phyloP scores from a whole-genome alignment of 2,888 invertebrate genomes.

The Lasioglossum leucozonium region DNA sequence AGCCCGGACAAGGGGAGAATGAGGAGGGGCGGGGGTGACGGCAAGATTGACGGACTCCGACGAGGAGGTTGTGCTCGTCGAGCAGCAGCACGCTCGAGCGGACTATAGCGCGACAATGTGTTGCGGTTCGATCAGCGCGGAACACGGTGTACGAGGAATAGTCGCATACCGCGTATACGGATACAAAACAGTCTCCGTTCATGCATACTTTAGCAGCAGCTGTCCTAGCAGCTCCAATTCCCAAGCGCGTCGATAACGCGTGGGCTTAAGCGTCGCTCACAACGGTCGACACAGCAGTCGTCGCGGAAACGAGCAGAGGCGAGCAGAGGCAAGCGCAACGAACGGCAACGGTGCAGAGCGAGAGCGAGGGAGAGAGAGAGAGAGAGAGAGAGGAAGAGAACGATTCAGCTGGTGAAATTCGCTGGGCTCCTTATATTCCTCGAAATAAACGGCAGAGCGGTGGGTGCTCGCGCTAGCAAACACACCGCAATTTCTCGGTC shows the following conservation, averaged over 20 bases:
- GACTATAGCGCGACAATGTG: slow-evolving; percentile 53
- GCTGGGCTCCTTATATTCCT: neutral
- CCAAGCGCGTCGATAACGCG: slow-evolving; percentile 81
- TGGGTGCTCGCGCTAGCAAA: neutral
- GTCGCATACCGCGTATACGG: slow-evolving; percentile 71
- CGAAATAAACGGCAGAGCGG: neutral
- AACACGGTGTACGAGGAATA: slow-evolving; percentile 62
- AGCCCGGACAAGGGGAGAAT: neutral
- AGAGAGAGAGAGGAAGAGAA: neutral
- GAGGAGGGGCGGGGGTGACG: no score
- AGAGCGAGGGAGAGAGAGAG: neutral
- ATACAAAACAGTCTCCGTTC: slow-evolving; percentile 80
- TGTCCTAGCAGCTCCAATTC: slow-evolving; percentile 81
- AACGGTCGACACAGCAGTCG: slow-evolving; percentile 40
- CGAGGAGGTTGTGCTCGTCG: neutral
- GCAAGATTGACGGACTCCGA: slow-evolving; percentile 12
- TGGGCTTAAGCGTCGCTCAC: slow-evolving; percentile 70
- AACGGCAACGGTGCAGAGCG: no score
- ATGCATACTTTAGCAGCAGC: slow-evolving; percentile 83
- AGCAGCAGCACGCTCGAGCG: neutral
- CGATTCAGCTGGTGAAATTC: neutral
- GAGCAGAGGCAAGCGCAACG: neutral
- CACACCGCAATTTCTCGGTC: neutral
- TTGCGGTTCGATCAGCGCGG: slow-evolving; percentile 60
- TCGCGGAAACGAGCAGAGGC: neutral